Percentiles rank a stretch among this genome's conserved stretches.
These are phyloP conservation scores for Neolamprologus longior DNA, from an alignment of 2,113 vertebrate genomes.

Conservation along the genomic window DNA sequence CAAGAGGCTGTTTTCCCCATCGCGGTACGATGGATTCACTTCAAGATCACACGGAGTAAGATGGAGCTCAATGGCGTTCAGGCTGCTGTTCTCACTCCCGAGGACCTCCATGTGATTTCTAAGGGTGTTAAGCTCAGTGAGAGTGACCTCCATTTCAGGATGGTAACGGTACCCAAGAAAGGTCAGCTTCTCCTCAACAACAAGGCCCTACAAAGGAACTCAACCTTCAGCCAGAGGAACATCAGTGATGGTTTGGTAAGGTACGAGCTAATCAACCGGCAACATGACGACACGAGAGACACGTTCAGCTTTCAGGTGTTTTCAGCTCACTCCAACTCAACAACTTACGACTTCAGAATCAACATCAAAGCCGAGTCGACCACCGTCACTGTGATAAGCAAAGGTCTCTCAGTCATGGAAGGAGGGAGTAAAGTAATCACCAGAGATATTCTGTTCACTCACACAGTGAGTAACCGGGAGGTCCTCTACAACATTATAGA, in stretches of 20 bases:
- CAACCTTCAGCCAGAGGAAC: slow-evolving; percentile 80
- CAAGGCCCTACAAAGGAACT: slow-evolving; percentile 65
- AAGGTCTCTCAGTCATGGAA: slow-evolving; percentile 76
- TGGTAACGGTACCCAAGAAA: slow-evolving; percentile 74
- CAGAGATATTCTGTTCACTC: slow-evolving; percentile 71
- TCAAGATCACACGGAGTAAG: slow-evolving; percentile 71
- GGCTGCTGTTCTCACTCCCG: slow-evolving; percentile 60
- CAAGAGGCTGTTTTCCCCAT: slow-evolving; percentile 71
- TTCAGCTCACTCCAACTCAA: slow-evolving; percentile 70
- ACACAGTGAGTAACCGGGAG: slow-evolving; percentile 57
- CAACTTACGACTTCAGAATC: slow-evolving; percentile 73
- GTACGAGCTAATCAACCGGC: slow-evolving; percentile 68
- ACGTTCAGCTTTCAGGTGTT: slow-evolving; percentile 76
- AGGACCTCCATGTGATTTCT: slow-evolving; percentile 71
- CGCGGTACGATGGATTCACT: slow-evolving; percentile 73
- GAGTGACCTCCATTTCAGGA: slow-evolving; percentile 69
- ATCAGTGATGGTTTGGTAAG: slow-evolving; percentile 71
- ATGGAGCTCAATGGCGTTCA: slow-evolving; percentile 69
- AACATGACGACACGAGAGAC: slow-evolving; percentile 66
- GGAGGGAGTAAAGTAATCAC: slow-evolving; percentile 81
- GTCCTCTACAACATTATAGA: slow-evolving; percentile 71
- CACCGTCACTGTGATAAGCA: slow-evolving; percentile 71
- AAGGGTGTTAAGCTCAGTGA: slow-evolving; percentile 67
- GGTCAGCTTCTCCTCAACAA: slow-evolving; percentile 73
- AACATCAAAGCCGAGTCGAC: slow-evolving; percentile 70